Evolutionary conservation across 2,797 vertebrate species (phyloP), one percentile per base, ranked within the genome.

Genomic region (Chloroceryle inda): DNA sequence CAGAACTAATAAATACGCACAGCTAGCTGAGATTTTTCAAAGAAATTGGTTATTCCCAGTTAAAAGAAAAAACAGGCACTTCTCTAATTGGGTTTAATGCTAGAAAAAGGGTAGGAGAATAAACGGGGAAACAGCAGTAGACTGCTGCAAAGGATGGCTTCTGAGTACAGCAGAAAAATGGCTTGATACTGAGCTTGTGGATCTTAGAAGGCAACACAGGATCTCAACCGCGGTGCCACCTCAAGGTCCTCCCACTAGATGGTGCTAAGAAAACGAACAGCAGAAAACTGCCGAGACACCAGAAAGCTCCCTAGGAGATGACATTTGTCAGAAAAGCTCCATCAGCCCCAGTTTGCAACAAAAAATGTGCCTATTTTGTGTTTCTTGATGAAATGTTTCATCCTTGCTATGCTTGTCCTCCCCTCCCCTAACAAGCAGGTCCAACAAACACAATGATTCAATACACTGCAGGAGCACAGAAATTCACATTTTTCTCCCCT

Each of bases 191-290:
- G 42, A n/a, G 7, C 13, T 31, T 1, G 5, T 26, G 29, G 21
- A 31, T 17, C 45, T 64, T 40, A 20, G 9, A 38, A 1, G 1
- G 22, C 14, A 29, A 23, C 45, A 33, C 4, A 10, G 58, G 11
- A 56, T 23, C 23, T 62, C 35, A 56, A 10, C 0, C 0, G 52
- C 0, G 2, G 5, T 7, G 35, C 26, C 29, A 18, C 3, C 0
- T 50, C 68, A 20, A 14, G 50, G 17, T 17, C 38, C 35, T 85
- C 61, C 87, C 93, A 74, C 75, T 80, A 92, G 82, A 85, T 67
- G 72, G 91, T 77, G 85, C 61, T 35, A 67, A 33, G 33, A 11
- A 74, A 93, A 67, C 0, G 1, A 78, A 27, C 2, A 79, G 63
- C 44, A 71, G 63, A 53, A 84, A 37, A 38, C 27, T 6, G 6